Conservation (phyloP, 2,113 vertebrate species). For the Nycticebus coucang region DNA sequence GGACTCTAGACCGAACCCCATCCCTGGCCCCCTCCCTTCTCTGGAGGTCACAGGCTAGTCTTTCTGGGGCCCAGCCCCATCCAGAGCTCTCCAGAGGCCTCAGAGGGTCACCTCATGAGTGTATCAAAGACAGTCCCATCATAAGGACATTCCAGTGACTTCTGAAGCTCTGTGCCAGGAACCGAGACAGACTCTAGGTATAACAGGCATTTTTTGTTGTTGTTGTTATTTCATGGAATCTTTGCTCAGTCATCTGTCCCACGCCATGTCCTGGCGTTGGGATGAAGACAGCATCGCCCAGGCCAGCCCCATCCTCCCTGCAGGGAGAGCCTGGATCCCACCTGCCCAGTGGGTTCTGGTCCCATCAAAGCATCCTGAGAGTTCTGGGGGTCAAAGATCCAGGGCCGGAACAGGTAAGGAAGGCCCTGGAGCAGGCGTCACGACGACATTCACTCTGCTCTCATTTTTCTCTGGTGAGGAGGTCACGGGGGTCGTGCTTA, state of each 20-base stretch:
- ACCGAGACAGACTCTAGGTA: too few species aligned
- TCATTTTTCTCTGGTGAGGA: neutral
- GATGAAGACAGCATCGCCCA: neutral
- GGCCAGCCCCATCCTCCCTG: fast-evolving
- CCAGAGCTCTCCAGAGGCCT: too few species aligned
- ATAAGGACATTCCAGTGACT: too few species aligned
- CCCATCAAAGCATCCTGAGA: neutral
- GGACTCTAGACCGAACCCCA: fast-evolving
- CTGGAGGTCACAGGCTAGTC: neutral
- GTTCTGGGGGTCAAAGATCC: neutral
- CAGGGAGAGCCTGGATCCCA: neutral
- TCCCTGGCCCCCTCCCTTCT: too few species aligned
- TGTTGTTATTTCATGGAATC: neutral
- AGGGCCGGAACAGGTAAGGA: neutral
- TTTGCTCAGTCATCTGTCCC: neutral
- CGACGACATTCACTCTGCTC: fast-evolving
- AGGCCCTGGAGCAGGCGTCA: fast-evolving
- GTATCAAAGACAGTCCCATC: neutral
- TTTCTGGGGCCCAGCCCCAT: neutral
- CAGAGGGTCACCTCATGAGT: neutral
- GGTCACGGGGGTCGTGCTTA: neutral
- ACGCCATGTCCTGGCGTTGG: too few species aligned
- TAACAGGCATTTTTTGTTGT: too few species aligned
- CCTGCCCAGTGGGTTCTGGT: fast-evolving
- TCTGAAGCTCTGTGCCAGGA: neutral